phyloP scores from a whole-genome alignment of 2,888 invertebrate genomes.

The Caenorhabditis sulstoni region DNA sequence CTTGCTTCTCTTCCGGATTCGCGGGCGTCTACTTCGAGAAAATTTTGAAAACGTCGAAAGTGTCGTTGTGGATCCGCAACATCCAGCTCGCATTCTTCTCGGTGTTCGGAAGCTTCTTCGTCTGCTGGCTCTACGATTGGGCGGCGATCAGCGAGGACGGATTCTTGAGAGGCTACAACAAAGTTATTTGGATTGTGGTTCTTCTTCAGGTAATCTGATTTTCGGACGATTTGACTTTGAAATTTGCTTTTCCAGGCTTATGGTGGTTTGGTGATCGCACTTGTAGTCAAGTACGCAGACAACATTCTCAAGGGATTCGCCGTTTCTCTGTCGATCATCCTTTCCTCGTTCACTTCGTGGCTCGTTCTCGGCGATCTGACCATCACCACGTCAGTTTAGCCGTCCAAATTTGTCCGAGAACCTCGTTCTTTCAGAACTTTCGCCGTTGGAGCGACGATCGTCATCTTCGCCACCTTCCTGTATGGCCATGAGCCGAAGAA shows the following conservation, averaged over 20 bases:
- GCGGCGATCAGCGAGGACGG: conserved; percentile 81
- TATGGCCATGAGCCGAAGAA: conserved; percentile 81
- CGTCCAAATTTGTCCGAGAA: not conserved
- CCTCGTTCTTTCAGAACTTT: conserved; percentile 80
- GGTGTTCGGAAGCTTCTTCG: conserved; percentile 81
- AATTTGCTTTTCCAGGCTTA: conserved; percentile 82
- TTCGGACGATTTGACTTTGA: not conserved
- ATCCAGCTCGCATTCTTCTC: conserved; percentile 83
- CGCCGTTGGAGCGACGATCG: conserved; percentile 81
- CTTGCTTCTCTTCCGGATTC: conserved; percentile 83
- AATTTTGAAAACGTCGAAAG: conserved; percentile 82
- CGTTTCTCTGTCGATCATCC: conserved; percentile 83
- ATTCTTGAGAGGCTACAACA: conserved; percentile 83
- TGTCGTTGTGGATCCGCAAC: conserved; percentile 83
- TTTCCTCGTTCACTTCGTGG: conserved; percentile 83
- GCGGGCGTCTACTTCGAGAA: conserved; percentile 84
- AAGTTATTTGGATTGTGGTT: conserved; percentile 82
- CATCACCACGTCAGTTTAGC: conserved; percentile 80
- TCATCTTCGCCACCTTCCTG: conserved; percentile 82
- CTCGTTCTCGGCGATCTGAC: conserved; percentile 82
- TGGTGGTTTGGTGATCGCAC: conserved; percentile 83
- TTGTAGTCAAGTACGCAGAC: conserved; percentile 84
- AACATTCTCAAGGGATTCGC: conserved; percentile 84
- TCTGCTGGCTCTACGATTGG: conserved; percentile 81
- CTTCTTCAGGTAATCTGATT: conserved; percentile 81